These are phyloP conservation scores for Scelioninae gen. 1 DNA, from an alignment of 2,888 invertebrate genomes.

Conservation along the genomic window DNA sequence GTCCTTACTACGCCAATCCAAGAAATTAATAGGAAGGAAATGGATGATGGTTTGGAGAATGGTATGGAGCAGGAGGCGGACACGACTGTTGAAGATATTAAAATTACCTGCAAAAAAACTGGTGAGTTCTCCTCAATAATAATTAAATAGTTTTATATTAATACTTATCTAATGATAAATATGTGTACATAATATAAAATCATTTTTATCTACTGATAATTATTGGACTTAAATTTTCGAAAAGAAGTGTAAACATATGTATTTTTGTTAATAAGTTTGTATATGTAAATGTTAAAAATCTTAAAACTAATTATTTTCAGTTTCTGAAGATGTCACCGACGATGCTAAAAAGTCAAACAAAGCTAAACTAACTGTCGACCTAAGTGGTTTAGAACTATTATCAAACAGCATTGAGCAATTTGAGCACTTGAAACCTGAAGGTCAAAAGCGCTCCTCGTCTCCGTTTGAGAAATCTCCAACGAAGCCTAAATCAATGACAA, in stretches of 20 bases:
- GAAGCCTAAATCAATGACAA: constrained; percentile 75
- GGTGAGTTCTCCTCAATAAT: no score
- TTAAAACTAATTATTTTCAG: constrained; percentile 20
- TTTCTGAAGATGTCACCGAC: constrained; percentile 23
- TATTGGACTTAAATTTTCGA: neutral
- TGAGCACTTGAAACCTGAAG: constrained; percentile 85
- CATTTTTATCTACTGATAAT: no score
- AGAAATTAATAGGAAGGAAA: constrained; percentile 2
- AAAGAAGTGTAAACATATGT: no score
- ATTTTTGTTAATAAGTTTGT: neutral
- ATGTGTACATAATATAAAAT: no score
- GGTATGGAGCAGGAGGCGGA: constrained; percentile 34
- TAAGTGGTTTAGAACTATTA: constrained; percentile 92
- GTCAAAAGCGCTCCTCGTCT: constrained; percentile 72
- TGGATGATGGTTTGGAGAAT: neutral
- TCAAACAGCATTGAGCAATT: constrained; percentile 94
- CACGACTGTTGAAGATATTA: constrained; percentile 41
- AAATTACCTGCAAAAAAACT: constrained; percentile 22
- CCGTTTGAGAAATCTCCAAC: constrained; percentile 84
- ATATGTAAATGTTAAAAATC: no score
- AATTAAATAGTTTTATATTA: neutral
- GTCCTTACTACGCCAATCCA: constrained; percentile 31
- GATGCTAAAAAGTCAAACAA: constrained; percentile 62
- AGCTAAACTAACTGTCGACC: constrained; percentile 86
- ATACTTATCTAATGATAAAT: no score